Base-by-base conservation (phyloP, 2,113 vertebrate genomes). In the Rattus rattus region DNA sequence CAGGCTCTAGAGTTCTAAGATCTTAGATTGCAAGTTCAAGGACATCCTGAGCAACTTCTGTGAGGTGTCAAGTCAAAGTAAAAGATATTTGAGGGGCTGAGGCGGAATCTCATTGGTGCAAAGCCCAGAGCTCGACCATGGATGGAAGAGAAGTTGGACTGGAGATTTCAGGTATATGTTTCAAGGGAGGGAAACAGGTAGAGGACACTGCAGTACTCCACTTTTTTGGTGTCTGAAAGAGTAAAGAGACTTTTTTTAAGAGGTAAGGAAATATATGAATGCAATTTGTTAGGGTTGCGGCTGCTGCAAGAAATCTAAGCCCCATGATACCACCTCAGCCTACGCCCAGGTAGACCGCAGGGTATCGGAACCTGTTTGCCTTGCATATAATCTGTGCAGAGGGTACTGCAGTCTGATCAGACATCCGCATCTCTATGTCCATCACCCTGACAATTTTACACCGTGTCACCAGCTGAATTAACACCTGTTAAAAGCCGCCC, bases 381-480 rank as follows among this genome's bases (percentile, higher is more conserved):
- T 3, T 14, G 19, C 54, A 16, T 24, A 36, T 22, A 28, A 26
- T 52, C 22, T 5, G 2, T 39, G 63, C 6, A 19, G 22, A 54
- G 63, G 30, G 16, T 20, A 14, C 30, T 7, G 52, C 80, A 1
- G 20, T 1, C 28, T 43, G 84, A 43, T 14, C 33, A 1, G 0
- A 2, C 49, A 87, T n/a, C 1, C 89, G 47, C 86, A 3, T 67
- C 65, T 89, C 67, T 28, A 16, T 28, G 67, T 30, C 88, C 24
- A 10, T 6, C 2, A n/a, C n/a, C 36, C 26, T 3, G 12, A 36
- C 12, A 88, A n/a, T 76, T 36, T 26, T 67, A 26, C 36, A 11
- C 7, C 11, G 59, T 97, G 95, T 93, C 96, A 90, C 83, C 79
- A 61, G 75, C 80, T n/a, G 81, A 90, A 89, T 91, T 97, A 90